Conservation (phyloP, 2,113 vertebrate species). For the Corydoras maculifer region DNA sequence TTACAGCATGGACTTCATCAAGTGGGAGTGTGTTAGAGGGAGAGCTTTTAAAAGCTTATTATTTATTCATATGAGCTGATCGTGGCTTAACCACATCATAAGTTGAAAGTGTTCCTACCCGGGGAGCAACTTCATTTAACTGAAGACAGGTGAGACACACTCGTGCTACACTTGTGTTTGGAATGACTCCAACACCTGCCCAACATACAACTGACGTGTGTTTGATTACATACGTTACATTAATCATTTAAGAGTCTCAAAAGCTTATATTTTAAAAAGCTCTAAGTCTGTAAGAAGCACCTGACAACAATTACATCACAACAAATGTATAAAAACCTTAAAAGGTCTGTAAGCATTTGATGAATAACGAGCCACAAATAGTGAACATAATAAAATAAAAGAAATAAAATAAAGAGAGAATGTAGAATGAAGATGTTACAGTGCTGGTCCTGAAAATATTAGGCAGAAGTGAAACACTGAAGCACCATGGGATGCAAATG, state of each 20-base stretch:
- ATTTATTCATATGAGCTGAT: neutral
- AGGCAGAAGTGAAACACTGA: neutral
- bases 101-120: neutral
- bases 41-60: neutral
- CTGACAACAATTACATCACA: neutral
- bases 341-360: neutral
- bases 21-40: neutral
- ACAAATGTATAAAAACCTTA: too few species aligned
- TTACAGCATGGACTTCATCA: neutral
- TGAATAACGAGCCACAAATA: neutral
- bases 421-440: neutral
- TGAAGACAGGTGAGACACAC: neutral
- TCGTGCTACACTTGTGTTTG: neutral
- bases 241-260: neutral
- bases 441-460: neutral
- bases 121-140: neutral
- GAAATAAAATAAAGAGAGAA: neutral
- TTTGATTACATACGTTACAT: neutral
- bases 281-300: neutral
- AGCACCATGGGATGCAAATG: neutral
- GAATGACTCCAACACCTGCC: too few species aligned
- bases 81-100: neutral
- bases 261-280: neutral
- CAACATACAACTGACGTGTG: too few species aligned
- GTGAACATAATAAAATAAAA: neutral